These are phyloP conservation scores for Cepaea hortensis DNA, from an alignment of 2,888 invertebrate species.

Conservation along the genomic window DNA sequence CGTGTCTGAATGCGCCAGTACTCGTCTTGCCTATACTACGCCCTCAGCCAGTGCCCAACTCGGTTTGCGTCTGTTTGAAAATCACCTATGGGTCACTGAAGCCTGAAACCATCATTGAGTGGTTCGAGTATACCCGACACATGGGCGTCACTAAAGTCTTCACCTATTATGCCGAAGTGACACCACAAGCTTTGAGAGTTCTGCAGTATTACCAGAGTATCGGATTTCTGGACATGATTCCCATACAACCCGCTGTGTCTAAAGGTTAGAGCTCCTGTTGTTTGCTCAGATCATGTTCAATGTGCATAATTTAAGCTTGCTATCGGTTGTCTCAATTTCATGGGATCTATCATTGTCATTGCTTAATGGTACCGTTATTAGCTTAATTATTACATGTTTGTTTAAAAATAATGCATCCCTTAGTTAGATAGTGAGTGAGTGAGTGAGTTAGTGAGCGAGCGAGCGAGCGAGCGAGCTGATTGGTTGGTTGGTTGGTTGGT, in stretches of 20 bases:
- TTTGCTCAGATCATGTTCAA: not conserved
- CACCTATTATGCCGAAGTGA: conserved; percentile 31
- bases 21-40: conserved; percentile 16
- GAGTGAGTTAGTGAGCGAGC: no score
- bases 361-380: no score
- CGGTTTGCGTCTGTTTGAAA: conserved; percentile 42
- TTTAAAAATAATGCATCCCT: no score
- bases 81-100: conserved; percentile 37
- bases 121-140: conserved; percentile 40
- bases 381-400: no score
- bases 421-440: no score
- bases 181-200: not conserved
- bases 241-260: conserved; percentile 28
- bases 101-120: conserved; percentile 29
- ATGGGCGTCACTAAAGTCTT: conserved; percentile 40
- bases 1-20: conserved; percentile 14
- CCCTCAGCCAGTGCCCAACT: not conserved
- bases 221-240: conserved; percentile 30
- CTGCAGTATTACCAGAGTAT: conserved; percentile 33
- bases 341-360: no score
- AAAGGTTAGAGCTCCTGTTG: conserved; percentile 2
- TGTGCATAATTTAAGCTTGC: no score
- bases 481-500: no score
- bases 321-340: no score
- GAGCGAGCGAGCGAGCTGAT: no score